Percentiles rank a stretch among this genome's conserved stretches.
Evolutionary conservation across 2,113 vertebrate genomes (phyloP).

Genomic region (Microcebus tavaratra): DNA sequence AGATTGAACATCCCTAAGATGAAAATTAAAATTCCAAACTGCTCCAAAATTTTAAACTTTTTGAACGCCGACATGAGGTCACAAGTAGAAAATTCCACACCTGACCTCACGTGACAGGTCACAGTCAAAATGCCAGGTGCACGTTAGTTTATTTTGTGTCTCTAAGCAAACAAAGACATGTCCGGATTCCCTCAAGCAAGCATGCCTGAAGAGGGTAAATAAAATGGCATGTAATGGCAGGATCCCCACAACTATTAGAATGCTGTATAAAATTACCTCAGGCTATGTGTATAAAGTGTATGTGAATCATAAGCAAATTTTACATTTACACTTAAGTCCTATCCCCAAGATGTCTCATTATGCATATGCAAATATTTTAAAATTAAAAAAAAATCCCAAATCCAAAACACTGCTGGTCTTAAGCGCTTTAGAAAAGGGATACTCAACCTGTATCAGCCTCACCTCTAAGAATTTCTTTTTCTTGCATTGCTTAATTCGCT

Average conservation of each 20-base stretch:
- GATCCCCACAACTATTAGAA: not conserved
- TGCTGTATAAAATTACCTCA: not conserved
- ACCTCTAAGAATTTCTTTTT: not conserved
- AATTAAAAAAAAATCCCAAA: not conserved
- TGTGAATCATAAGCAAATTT: not conserved
- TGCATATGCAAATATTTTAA: not conserved
- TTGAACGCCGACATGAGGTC: not conserved
- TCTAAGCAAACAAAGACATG: not conserved
- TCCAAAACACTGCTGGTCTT: not conserved
- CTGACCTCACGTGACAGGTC: not conserved
- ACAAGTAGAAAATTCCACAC: not conserved
- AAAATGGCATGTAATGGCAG: not conserved
- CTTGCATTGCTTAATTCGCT: not conserved
- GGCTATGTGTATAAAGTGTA: not conserved
- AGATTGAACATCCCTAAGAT: not conserved
- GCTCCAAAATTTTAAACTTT: not conserved
- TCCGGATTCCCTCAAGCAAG: not conserved
- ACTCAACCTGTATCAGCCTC: not conserved
- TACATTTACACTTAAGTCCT: not conserved
- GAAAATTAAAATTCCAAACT: not conserved
- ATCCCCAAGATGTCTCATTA: not conserved
- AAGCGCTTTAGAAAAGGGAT: not conserved
- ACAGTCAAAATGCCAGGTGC: not conserved
- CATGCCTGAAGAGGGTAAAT: not conserved
- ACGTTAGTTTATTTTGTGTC: not conserved